Evolutionary conservation across 2,113 vertebrate species (phyloP), one percentile per base, ranked within the genome.

Genomic region (Eptesicus fuscus): DNA sequence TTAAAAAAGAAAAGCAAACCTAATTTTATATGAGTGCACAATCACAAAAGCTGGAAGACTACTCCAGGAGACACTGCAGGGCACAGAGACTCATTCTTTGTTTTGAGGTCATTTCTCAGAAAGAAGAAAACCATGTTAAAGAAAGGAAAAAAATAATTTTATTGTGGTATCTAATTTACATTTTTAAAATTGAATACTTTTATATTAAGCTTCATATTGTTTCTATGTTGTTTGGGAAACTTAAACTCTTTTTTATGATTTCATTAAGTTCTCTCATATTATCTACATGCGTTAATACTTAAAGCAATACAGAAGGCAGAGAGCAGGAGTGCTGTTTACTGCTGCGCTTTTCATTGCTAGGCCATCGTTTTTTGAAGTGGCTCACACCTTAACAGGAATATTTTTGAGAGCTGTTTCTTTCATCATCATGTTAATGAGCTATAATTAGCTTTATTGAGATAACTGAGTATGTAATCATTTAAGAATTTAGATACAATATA

Each of bases 311-410:
- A 91, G 40, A 77, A 32, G 9, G 40, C 94, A 92, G 77, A 80
- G 11, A 47, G 59, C 80, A 0, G 30, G 18, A 59, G 78, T 49
- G 9, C 76, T 94, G n/a, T 51, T 95, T 71, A 44, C 69, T 83
- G 47, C 69, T 79, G 65, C 63, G 13, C 69, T 97, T 93, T 91
- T 56, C 88, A 70, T 96, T 97, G 80, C 87, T 96, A 78, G 93
- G 96, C 84, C 96, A 92, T 96, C 90, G 28, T 77, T 30, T 83
- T 22, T 44, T 82, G 74, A 70, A 88, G 49, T 76, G 63, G 32
- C 86, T 79, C 80, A 56, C 49, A 86, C 40, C 40, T 44, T 78
- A 1, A 5, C 70, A 83, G 82, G 85, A 83, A 88, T 96, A 94
- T 85, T 84, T 84, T 94, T 70, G 12, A 90, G 89, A 63, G 5